phyloP scores from a whole-genome alignment of 64 coral and sea anemone species.

The Cladopsammia gracilis region DNA sequence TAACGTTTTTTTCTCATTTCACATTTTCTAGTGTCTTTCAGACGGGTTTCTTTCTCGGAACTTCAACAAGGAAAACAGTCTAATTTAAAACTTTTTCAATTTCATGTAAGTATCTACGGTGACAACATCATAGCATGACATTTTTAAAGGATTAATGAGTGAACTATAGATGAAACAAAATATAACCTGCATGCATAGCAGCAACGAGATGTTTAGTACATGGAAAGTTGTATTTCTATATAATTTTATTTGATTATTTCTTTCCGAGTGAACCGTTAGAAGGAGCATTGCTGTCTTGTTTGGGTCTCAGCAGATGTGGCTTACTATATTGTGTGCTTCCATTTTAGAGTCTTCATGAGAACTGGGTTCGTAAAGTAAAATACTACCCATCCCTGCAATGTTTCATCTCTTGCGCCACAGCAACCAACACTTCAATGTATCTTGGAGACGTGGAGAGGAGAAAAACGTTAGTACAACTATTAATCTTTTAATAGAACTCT shows the following conservation, averaged over 20 bases:
- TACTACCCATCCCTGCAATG: slow-evolving; percentile 96
- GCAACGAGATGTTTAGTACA: no score
- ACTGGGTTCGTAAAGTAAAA: slow-evolving; percentile 97
- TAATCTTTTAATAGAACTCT: no score
- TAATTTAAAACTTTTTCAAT: slow-evolving; percentile 82
- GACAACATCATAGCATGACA: no score
- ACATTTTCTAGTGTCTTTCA: slow-evolving; percentile 76
- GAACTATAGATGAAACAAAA: no score
- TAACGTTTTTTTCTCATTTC: not conserved
- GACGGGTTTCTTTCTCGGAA: slow-evolving; percentile 80
- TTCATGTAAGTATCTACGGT: slow-evolving; percentile 53
- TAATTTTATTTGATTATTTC: no score
- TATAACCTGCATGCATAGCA: no score
- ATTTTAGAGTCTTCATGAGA: slow-evolving; percentile 79
- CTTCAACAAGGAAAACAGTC: slow-evolving; percentile 84
- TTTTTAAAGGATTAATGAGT: no score
- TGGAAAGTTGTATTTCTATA: no score
- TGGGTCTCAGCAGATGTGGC: no score
- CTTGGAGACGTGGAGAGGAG: slow-evolving; percentile 85
- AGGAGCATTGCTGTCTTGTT: no score
- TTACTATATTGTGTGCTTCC: not conserved
- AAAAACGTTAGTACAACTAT: slow-evolving; percentile 73
- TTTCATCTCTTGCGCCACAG: slow-evolving; percentile 97
- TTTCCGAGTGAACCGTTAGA: no score
- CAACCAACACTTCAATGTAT: slow-evolving; percentile 90